These are phyloP conservation scores for Ormyrus pomaceus DNA, from an alignment of 2,888 invertebrate genomes.

Conservation along the genomic window DNA sequence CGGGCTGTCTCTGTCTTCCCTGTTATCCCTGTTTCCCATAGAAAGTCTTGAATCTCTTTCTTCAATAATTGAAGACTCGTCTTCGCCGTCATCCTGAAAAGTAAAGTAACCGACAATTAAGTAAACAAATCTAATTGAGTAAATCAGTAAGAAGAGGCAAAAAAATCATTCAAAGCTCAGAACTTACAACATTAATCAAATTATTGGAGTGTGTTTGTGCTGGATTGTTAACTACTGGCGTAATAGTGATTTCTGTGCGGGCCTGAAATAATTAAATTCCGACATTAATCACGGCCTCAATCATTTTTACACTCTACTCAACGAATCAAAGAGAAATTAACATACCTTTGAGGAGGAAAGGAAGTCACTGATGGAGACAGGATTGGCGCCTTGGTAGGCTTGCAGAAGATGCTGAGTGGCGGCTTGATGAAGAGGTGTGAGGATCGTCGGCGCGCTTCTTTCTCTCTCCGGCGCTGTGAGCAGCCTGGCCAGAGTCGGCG, in stretches of 20 bases:
- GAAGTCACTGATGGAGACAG: constrained; percentile 77
- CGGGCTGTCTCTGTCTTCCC: constrained; percentile 76
- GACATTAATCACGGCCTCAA: background rate
- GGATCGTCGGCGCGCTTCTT: constrained; percentile 67
- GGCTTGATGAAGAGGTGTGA: constrained; percentile 65
- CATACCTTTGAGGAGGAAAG: constrained; percentile 77
- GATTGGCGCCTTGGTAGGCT: constrained; percentile 71
- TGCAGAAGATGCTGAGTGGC: constrained; percentile 71
- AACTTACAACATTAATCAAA: constrained; percentile 71
- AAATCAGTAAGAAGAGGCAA: background rate
- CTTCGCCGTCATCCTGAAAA: constrained; percentile 78
- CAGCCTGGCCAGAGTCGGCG: constrained; percentile 88
- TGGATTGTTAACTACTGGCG: constrained; percentile 76
- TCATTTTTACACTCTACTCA: no score
- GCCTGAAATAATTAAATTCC: constrained; percentile 73
- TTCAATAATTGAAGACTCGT: constrained; percentile 75
- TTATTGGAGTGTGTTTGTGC: constrained; percentile 70
- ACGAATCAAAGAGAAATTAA: background rate
- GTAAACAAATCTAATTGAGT: constrained; percentile 5
- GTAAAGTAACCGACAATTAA: background rate
- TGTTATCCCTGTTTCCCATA: constrained; percentile 67
- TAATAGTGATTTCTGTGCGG: constrained; percentile 80
- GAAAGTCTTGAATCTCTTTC: constrained; percentile 75
- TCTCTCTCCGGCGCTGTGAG: constrained; percentile 81
- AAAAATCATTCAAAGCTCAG: background rate